A percentile compares a stretch with the other conserved stretches of the same genome.
Evolutionary conservation across 2,113 vertebrate genomes (phyloP).

Genomic region (Channa maculata): DNA sequence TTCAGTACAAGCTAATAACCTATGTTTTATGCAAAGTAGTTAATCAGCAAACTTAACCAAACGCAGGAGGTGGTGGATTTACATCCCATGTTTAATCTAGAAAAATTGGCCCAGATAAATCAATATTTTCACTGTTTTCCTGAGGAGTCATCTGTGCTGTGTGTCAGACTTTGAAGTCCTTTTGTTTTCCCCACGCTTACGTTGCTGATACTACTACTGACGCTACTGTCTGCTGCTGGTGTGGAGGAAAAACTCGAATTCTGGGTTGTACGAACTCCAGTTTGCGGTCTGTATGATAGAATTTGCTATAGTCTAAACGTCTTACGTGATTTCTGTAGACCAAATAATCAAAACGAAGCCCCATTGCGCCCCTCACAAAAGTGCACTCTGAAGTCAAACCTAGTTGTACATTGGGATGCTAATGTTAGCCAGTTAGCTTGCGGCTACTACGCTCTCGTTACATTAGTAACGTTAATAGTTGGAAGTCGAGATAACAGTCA

Average conservation of each 20-base stretch:
- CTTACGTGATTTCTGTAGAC: not conserved
- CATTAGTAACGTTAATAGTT: constrained; percentile 77
- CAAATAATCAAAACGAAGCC: not conserved
- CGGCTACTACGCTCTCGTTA: constrained; percentile 63
- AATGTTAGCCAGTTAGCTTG: constrained; percentile 77
- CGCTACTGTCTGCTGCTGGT: constrained; percentile 23
- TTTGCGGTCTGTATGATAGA: not conserved
- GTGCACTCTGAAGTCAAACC: constrained; percentile 40
- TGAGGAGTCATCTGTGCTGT: not conserved
- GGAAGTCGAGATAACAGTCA: constrained; percentile 68
- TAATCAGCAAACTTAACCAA: not conserved
- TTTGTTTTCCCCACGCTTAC: constrained; percentile 72
- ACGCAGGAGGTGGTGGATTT: not conserved
- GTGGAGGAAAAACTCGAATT: constrained; percentile 34
- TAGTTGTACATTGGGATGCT: constrained; percentile 64
- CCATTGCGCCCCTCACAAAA: constrained; percentile 25
- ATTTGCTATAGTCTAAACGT: not conserved
- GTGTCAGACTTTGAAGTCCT: constrained; percentile 62
- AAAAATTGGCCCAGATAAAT: not conserved
- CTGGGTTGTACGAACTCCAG: constrained; percentile 17
- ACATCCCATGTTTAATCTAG: not conserved
- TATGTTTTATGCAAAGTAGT: too few species aligned
- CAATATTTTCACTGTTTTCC: not conserved
- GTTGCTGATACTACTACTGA: constrained; percentile 33
- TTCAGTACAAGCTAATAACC: not conserved